These are phyloP conservation scores for Solea solea DNA, from an alignment of 2,113 vertebrate genomes.

Conservation along the genomic window DNA sequence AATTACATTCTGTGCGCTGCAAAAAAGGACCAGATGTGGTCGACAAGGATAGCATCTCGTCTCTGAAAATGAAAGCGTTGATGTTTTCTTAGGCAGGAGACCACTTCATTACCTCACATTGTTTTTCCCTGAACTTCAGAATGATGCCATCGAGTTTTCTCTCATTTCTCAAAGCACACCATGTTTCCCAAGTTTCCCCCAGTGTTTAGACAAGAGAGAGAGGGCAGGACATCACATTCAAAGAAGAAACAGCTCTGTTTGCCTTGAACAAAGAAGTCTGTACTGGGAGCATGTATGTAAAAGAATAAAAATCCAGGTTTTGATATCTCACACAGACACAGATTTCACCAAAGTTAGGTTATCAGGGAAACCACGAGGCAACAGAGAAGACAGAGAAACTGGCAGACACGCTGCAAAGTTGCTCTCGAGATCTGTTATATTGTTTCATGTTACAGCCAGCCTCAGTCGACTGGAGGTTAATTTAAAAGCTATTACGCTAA, in stretches of 20 bases:
- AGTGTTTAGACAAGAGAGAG: constrained; percentile 42
- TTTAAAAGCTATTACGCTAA: constrained; percentile 66
- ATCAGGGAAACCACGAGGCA: neutral
- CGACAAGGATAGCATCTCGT: neutral
- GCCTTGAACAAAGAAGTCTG: neutral
- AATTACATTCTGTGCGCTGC: neutral
- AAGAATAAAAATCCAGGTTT: constrained; percentile 2
- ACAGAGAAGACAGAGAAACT: neutral
- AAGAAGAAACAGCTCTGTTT: constrained; percentile 23
- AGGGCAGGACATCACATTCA: constrained; percentile 31
- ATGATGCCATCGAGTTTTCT: constrained; percentile 1
- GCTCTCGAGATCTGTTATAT: constrained; percentile 33
- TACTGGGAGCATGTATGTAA: neutral
- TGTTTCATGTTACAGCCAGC: constrained; percentile 44
- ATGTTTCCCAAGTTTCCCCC: neutral
- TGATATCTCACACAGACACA: constrained; percentile 18
- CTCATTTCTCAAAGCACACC: neutral
- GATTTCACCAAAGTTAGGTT: constrained; percentile 14
- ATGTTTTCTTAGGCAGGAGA: constrained; percentile 24
- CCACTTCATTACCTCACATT: neutral
- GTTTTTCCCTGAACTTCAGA: neutral
- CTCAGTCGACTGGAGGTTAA: constrained; percentile 34
- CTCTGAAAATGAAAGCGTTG: constrained; percentile 17
- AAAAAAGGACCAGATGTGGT: constrained; percentile 8
- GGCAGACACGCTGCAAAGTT: constrained; percentile 3